Conservation (phyloP, 2,113 vertebrate species). For the Tetrao urogallus region DNA sequence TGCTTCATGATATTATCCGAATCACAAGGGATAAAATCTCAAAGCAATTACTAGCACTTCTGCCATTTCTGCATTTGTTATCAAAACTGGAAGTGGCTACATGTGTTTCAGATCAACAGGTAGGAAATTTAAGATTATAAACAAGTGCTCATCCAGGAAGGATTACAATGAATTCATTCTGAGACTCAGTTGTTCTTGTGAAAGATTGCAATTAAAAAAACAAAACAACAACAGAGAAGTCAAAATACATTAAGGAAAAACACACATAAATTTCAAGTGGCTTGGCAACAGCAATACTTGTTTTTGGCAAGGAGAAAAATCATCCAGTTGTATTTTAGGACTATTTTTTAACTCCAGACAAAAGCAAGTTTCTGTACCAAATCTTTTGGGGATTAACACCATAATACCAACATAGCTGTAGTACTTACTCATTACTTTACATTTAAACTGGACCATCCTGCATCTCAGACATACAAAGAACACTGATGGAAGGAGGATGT, state of each 20-base stretch:
- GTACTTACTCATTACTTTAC: constrained; percentile 42
- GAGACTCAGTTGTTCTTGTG: background rate
- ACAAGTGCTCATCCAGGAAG: background rate
- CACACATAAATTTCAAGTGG: background rate
- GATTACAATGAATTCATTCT: background rate
- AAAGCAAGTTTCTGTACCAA: constrained; percentile 30
- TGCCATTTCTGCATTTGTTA: background rate
- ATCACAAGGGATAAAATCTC: background rate
- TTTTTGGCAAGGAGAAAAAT: background rate
- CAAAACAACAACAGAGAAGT: background rate
- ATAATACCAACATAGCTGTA: constrained; percentile 31
- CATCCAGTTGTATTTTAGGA: background rate
- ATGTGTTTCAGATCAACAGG: background rate
- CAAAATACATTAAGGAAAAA: background rate
- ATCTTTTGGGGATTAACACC: constrained; percentile 63
- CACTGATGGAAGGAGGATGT: background rate
- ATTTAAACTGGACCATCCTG: constrained; percentile 54
- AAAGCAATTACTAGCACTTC: background rate
- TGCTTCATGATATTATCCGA: background rate
- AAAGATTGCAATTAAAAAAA: background rate
- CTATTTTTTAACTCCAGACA: constrained; percentile 13
- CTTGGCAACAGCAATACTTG: background rate
- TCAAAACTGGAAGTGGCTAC: background rate
- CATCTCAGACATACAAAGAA: constrained; percentile 58
- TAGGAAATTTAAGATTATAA: background rate